A percentile compares a stretch with the other conserved stretches of the same genome.
Evolutionary conservation across 2,888 invertebrate genomes (phyloP).

Genomic region (Epistrophe eligans): DNA sequence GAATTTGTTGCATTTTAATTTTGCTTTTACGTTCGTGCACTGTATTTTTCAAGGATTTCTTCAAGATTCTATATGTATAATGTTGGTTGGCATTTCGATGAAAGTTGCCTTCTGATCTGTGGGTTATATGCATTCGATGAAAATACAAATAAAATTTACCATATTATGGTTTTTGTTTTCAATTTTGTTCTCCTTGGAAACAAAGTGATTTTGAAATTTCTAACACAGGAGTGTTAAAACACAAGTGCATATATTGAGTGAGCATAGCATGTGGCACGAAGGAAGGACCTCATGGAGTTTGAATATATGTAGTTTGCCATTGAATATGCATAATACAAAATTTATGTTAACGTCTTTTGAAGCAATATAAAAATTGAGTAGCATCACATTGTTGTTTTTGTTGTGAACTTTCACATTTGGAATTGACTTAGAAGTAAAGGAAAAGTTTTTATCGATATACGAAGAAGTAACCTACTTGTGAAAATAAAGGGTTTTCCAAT

Average conservation of each 20-base stretch:
- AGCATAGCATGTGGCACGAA: neutral
- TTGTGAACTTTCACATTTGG: too few relatives aligned
- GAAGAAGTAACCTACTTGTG: too few relatives aligned
- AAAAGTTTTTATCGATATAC: too few relatives aligned
- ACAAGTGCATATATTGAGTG: neutral
- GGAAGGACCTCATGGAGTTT: neutral
- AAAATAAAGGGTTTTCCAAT: too few relatives aligned
- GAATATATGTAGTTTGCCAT: neutral
- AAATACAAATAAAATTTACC: constrained; percentile 39
- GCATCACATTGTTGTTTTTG: neutral
- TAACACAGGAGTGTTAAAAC: neutral
- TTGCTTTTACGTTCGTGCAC: neutral
- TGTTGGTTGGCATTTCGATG: neutral
- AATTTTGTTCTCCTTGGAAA: constrained; percentile 31
- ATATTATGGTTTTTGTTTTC: constrained; percentile 44
- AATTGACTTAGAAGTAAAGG: too few relatives aligned
- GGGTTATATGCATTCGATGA: neutral
- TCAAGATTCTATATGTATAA: constrained; percentile 6
- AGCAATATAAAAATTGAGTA: neutral
- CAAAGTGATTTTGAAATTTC: neutral
- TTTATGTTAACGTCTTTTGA: neutral
- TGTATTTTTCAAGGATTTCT: constrained; percentile 26
- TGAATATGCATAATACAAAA: neutral
- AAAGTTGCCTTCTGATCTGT: neutral
- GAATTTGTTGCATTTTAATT: constrained; percentile 18